phyloP scores from a whole-genome alignment of 2,797 vertebrate genomes.

The Eutrigla gurnardus region DNA sequence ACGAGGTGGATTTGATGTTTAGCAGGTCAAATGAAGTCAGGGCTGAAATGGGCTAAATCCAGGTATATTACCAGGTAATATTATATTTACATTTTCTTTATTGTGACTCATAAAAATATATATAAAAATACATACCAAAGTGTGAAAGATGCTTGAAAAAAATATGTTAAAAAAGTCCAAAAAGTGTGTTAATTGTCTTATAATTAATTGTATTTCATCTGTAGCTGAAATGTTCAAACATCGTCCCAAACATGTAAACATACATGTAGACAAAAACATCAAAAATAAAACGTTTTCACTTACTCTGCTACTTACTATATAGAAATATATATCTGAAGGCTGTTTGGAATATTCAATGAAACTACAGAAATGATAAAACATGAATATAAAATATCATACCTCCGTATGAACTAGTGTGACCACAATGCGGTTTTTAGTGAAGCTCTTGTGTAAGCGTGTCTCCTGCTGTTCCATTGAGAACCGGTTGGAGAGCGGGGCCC shows the following conservation, averaged over 20 bases:
- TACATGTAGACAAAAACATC: no score
- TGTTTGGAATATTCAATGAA: background rate
- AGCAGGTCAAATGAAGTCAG: no score
- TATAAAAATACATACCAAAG: no score
- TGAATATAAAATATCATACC: background rate
- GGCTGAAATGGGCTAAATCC: no score
- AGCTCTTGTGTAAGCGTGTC: background rate
- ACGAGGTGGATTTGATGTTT: no score
- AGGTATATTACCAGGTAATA: no score
- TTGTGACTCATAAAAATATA: no score
- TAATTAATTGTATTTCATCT: background rate
- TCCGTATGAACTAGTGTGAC: background rate
- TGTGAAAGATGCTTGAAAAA: no score
- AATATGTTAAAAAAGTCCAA: background rate
- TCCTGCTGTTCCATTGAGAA: background rate
- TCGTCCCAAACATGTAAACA: background rate
- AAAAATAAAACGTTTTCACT: no score
- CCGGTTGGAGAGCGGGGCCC: background rate
- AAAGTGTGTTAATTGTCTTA: background rate
- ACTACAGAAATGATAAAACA: slow-evolving; percentile 1
- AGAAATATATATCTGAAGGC: background rate
- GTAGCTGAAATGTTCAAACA: background rate
- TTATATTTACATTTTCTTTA: no score
- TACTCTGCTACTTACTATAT: no score
- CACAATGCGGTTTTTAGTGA: background rate